phyloP scores from a whole-genome alignment of 2,113 vertebrate species.

The Empidonax alnorum region DNA sequence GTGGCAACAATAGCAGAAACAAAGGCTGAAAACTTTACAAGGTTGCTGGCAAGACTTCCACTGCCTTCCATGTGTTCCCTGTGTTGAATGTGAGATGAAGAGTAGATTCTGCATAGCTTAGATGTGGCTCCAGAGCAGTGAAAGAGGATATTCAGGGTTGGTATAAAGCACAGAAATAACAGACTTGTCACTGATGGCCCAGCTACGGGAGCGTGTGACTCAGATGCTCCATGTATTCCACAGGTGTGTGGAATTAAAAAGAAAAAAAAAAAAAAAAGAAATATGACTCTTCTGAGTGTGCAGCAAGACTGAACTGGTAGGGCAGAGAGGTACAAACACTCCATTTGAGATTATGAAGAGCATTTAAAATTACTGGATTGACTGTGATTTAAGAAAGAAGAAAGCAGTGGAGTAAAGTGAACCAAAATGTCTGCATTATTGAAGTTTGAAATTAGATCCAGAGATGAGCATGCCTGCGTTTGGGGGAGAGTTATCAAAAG shows the following conservation, averaged over 20 bases:
- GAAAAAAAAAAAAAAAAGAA: neutral
- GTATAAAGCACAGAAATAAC: neutral
- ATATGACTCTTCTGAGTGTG: neutral
- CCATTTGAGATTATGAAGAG: neutral
- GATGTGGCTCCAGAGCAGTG: neutral
- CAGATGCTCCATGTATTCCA: neutral
- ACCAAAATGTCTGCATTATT: neutral
- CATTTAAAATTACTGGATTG: neutral
- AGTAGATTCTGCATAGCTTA: neutral
- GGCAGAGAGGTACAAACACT: neutral
- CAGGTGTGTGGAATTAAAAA: neutral
- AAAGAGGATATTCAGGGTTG: neutral
- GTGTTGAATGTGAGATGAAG: neutral
- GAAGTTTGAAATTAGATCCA: neutral
- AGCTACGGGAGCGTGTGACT: rapidly evolving
- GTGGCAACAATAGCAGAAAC: neutral
- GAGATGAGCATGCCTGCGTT: neutral
- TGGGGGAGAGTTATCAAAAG: neutral
- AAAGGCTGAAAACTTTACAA: neutral
- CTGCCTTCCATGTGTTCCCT: neutral
- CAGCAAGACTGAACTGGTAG: neutral
- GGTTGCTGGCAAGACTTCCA: neutral
- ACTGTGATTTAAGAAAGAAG: neutral
- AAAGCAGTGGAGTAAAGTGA: neutral
- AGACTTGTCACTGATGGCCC: neutral